A percentile compares a stretch with the other conserved stretches of the same genome.
These are phyloP conservation scores for Kryptolebias ocellatus DNA, from an alignment of 2,797 vertebrate genomes.

Conservation along the genomic window DNA sequence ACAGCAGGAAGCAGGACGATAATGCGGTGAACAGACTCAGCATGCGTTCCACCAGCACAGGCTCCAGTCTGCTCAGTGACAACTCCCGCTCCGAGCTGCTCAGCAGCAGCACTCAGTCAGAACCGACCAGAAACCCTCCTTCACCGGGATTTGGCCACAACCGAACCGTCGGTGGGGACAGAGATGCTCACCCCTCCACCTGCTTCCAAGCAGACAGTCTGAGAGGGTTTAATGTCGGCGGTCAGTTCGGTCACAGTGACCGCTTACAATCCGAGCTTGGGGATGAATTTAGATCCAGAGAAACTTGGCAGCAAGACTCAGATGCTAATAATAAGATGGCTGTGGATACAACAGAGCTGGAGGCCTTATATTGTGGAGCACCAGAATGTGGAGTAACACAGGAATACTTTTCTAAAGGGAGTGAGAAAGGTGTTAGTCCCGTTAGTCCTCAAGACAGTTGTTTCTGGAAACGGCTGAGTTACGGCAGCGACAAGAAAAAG, in stretches of 20 bases:
- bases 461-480: constrained; percentile 62
- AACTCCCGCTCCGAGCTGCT: constrained; percentile 63
- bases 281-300: constrained; percentile 40
- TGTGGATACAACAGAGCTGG: constrained; percentile 64
- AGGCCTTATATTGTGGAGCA: constrained; percentile 61
- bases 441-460: constrained; percentile 35
- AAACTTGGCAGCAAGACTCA: constrained; percentile 36
- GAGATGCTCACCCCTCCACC: constrained; percentile 14
- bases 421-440: constrained; percentile 39
- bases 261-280: constrained; percentile 22
- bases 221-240: constrained; percentile 27
- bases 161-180: constrained; percentile 34
- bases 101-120: constrained; percentile 75
- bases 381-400: constrained; percentile 35
- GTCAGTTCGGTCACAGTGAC: constrained; percentile 29
- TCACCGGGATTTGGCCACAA: constrained; percentile 34
- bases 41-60: constrained; percentile 74
- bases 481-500: constrained; percentile 80
- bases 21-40: constrained; percentile 72
- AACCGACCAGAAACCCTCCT: constrained; percentile 46
- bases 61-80: constrained; percentile 78
- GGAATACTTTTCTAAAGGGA: constrained; percentile 40
- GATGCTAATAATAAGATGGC: constrained; percentile 53
- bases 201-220: constrained; percentile 44
- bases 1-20: constrained; percentile 74